These are phyloP conservation scores for Phortica magna DNA, from an alignment of 2,888 invertebrate species.

Conservation along the genomic window DNA sequence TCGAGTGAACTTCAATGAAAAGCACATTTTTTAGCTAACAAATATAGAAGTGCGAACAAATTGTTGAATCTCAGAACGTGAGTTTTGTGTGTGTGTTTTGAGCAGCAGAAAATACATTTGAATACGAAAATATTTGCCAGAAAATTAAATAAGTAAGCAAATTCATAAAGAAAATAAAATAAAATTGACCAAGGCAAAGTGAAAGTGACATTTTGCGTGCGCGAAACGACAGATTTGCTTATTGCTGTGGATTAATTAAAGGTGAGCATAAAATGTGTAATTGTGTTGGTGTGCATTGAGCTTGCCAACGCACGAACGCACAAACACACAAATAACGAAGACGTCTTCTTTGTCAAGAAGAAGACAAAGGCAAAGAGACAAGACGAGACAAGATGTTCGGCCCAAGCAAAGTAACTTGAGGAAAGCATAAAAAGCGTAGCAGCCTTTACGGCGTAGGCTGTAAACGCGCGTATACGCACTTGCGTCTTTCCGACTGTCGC, in stretches of 20 bases:
- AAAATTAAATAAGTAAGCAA: background rate
- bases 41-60: slow-evolving; percentile 60
- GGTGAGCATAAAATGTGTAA: slow-evolving; percentile 11
- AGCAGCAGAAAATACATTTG: background rate
- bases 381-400: background rate
- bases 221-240: background rate
- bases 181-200: background rate
- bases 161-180: background rate
- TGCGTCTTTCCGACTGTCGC: background rate
- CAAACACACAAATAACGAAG: background rate
- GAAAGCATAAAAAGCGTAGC: slow-evolving; percentile 14
- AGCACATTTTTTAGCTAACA: background rate
- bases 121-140: background rate
- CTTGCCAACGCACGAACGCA: slow-evolving; percentile 2
- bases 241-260: slow-evolving; percentile 12
- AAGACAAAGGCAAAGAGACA: background rate
- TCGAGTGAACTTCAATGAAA: slow-evolving; percentile 26
- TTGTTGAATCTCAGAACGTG: slow-evolving; percentile 64
- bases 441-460: slow-evolving; percentile 17
- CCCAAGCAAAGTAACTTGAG: slow-evolving; percentile 8
- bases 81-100: too few relatives aligned
- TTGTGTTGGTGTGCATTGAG: background rate
- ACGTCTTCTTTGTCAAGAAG: too few relatives aligned
- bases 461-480: background rate
- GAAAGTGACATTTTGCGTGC: background rate